A percentile compares a stretch with the other conserved stretches of the same genome.
Evolutionary conservation across 2,113 vertebrate genomes (phyloP).

Genomic region (Brachionichthys hirsutus): DNA sequence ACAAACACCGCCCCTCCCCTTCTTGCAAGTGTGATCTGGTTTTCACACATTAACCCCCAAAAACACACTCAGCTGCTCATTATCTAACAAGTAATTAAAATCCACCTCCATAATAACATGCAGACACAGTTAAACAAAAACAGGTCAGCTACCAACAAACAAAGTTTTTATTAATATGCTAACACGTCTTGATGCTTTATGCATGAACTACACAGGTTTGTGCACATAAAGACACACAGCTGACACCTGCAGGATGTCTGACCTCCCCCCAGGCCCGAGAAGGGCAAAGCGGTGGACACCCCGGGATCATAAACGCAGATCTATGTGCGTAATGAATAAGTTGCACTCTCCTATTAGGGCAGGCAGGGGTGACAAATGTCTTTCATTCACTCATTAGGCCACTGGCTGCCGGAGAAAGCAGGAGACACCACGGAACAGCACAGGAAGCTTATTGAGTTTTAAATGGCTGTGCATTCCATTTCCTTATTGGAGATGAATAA

Average conservation of each 20-base stretch:
- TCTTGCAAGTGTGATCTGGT: constrained; percentile 31
- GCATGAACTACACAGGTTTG: neutral
- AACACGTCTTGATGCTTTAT: constrained; percentile 1
- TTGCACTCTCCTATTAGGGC: constrained; percentile 69
- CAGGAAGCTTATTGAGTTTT: constrained; percentile 71
- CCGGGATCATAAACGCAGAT: constrained; percentile 51
- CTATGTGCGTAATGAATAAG: constrained; percentile 72
- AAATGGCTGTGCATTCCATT: constrained; percentile 69
- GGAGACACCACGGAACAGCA: constrained; percentile 28
- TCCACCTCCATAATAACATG: constrained; percentile 24
- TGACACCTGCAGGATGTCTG: constrained; percentile 23
- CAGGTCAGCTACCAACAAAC: neutral
- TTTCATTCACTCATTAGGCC: constrained; percentile 75
- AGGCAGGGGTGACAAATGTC: constrained; percentile 72
- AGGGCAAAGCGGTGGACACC: constrained; percentile 27
- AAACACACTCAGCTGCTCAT: constrained; percentile 30
- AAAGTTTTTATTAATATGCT: constrained; percentile 20
- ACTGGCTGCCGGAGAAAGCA: constrained; percentile 44
- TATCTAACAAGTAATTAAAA: constrained; percentile 48
- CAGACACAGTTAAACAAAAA: constrained; percentile 6
- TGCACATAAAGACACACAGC: neutral
- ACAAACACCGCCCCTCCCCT: no score
- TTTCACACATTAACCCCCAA: constrained; percentile 43
- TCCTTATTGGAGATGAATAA: constrained; percentile 70
- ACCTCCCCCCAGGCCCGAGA: constrained; percentile 38